Conservation (phyloP, 2,113 vertebrate genomes). For the Hipposideros armiger region DNA sequence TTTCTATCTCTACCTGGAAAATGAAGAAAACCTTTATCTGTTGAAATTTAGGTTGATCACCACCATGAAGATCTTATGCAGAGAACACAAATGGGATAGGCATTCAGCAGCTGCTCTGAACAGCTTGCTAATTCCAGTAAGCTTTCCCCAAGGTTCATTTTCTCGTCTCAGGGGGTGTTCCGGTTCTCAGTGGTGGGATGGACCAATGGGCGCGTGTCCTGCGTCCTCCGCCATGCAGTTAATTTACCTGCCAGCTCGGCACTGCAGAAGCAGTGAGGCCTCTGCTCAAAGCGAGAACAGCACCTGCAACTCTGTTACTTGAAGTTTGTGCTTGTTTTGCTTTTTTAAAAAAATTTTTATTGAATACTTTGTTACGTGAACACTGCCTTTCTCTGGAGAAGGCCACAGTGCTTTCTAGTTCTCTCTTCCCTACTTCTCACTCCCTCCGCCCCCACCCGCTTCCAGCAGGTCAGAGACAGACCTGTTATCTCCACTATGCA, state of each 20-base stretch:
- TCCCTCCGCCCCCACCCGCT: not conserved
- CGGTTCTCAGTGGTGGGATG: not conserved
- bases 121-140: not conserved
- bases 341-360: not conserved
- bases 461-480: slow-evolving; percentile 14
- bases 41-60: slow-evolving; percentile 13
- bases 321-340: slow-evolving; percentile 59
- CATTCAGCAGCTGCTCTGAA: not conserved
- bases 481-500: slow-evolving; percentile 69
- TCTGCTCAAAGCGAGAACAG: slow-evolving; percentile 16
- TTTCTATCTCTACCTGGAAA: slow-evolving; percentile 56
- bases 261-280: fast-evolving
- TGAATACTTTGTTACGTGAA: slow-evolving; percentile 63
- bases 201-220: not conserved
- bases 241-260: not conserved
- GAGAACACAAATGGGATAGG: not conserved
- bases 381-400: slow-evolving; percentile 70
- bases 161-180: not conserved
- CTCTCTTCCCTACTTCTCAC: not conserved
- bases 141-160: not conserved
- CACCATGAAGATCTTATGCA: not conserved
- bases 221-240: fast-evolving
- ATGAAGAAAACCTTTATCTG: slow-evolving; percentile 40
- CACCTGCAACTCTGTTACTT: slow-evolving; percentile 64
- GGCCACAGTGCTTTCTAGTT: not conserved